Base-by-base conservation (phyloP, 2,888 invertebrate genomes). In the Leptinotarsa rubiginosa region DNA sequence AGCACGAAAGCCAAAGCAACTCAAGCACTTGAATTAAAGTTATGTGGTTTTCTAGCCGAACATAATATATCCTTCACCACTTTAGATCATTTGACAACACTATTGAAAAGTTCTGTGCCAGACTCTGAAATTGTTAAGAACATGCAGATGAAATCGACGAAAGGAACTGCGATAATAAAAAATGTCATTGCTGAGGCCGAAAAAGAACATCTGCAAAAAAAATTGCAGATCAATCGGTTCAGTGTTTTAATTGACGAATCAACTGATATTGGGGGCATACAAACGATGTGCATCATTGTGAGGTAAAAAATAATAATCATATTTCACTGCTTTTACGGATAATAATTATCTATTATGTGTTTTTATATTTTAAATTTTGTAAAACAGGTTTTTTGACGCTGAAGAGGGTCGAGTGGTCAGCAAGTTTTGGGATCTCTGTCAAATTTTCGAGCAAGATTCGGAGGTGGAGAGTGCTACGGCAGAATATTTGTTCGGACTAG, bases 181-280 rank as follows among this genome's bases (percentile, higher is more conserved):
- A 77, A 80, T 72, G 76, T 79, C 18, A 73, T 79, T 31, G 76
- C 64, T 10, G 49, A 15, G 65, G 68, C 12, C 12, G 69, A 75
- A n/a, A 65, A 65, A 25, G 22, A 56, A n/a, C 69, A 74, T 3
- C 22, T 76, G 10, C 3, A 18, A 4, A 47, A 47, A 41, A 50
- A 65, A 49, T n/a, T 75, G 18, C 69, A 67, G 41, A 65, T 4
- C 18, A 31, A 2, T 13, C 47, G 77, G 78, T 78, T 85, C 82
- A 78, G 79, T 67, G 25, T 77, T 22, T 52, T 84, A 52, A 79
- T 78, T 25, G 83, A 85, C 69, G 82, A 84, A 74, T 81, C 82
- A 2, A 85, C 83, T 18, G 84, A 84, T 69, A 78, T 84, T 70
- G 74, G 78, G 25, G 76, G 80, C 16, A 69, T 76, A 18, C 83